These are phyloP conservation scores for Muscicapa comitata DNA, from an alignment of 2,797 vertebrate genomes.

Conservation along the genomic window DNA sequence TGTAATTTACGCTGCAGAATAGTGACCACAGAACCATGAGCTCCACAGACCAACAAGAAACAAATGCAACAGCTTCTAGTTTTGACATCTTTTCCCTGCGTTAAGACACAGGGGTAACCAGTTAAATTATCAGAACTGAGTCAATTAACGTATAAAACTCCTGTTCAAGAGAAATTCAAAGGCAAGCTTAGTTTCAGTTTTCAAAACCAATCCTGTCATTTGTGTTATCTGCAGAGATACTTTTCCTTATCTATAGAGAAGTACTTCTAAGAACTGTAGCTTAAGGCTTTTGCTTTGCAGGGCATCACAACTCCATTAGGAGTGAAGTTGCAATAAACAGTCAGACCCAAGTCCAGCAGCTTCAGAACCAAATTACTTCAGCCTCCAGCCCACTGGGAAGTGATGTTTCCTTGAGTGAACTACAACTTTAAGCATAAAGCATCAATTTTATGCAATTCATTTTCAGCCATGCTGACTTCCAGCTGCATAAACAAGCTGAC, in stretches of 20 bases:
- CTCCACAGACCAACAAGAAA: background rate
- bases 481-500: slow-evolving; percentile 57
- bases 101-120: background rate
- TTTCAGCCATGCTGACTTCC: slow-evolving; percentile 5
- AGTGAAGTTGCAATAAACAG: background rate
- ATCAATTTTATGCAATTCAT: slow-evolving; percentile 7
- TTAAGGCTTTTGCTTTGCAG: background rate
- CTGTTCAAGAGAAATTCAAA: background rate
- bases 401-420: background rate
- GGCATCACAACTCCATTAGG: background rate
- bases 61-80: background rate
- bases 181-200: background rate
- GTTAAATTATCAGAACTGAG: background rate
- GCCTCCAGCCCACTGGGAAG: background rate
- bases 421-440: slow-evolving; percentile 1
- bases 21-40: background rate
- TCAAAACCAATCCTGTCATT: background rate
- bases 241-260: background rate
- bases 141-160: background rate
- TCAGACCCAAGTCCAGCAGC: background rate
- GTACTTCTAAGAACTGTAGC: background rate
- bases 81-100: background rate
- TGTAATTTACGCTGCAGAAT: background rate
- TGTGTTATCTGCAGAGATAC: background rate
- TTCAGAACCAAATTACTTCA: background rate